Conservation (phyloP, 2,797 vertebrate genomes). For the Lemur catta region DNA sequence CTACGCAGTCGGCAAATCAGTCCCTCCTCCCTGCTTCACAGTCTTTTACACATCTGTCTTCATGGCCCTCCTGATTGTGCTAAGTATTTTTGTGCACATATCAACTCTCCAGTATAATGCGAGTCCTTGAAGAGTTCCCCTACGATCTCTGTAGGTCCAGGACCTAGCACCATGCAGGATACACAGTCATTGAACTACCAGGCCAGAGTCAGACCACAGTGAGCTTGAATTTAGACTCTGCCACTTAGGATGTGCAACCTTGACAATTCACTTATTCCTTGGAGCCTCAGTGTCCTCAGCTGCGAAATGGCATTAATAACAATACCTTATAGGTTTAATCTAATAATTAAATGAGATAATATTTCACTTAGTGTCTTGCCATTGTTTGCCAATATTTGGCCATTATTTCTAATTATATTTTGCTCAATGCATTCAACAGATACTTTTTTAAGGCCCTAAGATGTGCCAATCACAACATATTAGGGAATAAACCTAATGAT, state of each 20-base stretch:
- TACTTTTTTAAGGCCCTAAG: not conserved
- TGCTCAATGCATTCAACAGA: not conserved
- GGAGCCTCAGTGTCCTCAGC: not conserved
- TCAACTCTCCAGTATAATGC: rapidly evolving
- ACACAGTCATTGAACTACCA: not conserved
- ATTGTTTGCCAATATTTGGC: not conserved
- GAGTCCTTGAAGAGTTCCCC: not conserved
- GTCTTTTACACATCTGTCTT: not conserved
- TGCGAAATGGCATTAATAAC: not conserved
- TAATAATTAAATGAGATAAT: not conserved
- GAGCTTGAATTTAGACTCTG: not conserved
- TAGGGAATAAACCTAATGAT: not conserved
- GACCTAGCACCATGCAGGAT: not conserved
- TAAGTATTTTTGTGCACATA: not conserved
- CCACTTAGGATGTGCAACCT: not conserved
- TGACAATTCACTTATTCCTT: not conserved
- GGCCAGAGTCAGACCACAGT: not conserved
- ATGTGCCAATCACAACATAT: not conserved
- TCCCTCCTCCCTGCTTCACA: not conserved
- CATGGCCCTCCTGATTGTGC: not conserved
- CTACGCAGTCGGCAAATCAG: not conserved
- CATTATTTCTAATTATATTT: not conserved
- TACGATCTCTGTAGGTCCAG: not conserved
- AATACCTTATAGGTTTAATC: not conserved
- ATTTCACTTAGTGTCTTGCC: not conserved